Evolutionary conservation across 2,113 vertebrate species (phyloP).

Genomic region (Gnathonemus longibarbis): DNA sequence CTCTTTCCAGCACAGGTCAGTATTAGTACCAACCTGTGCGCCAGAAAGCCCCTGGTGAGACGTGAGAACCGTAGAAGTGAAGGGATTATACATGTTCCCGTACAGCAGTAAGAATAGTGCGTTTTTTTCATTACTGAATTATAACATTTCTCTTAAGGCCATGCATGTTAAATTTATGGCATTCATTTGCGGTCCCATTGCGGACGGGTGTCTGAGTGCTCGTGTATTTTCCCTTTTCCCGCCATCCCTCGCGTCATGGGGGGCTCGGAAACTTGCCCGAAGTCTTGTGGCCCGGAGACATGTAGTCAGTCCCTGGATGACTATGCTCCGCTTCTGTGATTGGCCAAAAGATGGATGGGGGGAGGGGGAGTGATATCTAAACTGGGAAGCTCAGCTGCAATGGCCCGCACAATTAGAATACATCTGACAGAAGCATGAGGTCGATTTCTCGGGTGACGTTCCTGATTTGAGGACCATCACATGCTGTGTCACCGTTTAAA

Average conservation of each 20-base stretch:
- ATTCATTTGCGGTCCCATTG: constrained; percentile 12
- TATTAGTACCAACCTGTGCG: constrained; percentile 24
- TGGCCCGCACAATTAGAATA: constrained; percentile 59
- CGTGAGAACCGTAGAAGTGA: neutral
- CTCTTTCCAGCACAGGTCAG: constrained; percentile 39
- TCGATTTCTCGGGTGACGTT: constrained; percentile 48
- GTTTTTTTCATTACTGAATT: constrained; percentile 2
- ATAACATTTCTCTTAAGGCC: constrained; percentile 1
- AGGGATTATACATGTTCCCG: neutral
- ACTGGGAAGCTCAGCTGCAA: constrained; percentile 42
- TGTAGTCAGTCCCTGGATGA: neutral
- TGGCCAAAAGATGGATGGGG: constrained; percentile 44
- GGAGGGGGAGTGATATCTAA: constrained; percentile 61
- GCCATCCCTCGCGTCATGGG: neutral
- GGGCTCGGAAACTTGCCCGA: neutral
- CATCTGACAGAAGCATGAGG: constrained; percentile 60
- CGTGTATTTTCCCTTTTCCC: neutral
- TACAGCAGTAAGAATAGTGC: neutral
- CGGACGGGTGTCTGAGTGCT: neutral
- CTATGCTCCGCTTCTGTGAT: constrained; percentile 22
- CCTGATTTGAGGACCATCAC: constrained; percentile 30
- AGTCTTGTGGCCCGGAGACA: neutral
- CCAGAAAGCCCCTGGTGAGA: neutral
- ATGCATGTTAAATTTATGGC: constrained; percentile 10
- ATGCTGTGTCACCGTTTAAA: constrained; percentile 43